Percentiles rank a stretch among this genome's conserved stretches.
Conservation (phyloP, 92 coral and sea anemone genomes). For the Palythoa grandiflora region DNA sequence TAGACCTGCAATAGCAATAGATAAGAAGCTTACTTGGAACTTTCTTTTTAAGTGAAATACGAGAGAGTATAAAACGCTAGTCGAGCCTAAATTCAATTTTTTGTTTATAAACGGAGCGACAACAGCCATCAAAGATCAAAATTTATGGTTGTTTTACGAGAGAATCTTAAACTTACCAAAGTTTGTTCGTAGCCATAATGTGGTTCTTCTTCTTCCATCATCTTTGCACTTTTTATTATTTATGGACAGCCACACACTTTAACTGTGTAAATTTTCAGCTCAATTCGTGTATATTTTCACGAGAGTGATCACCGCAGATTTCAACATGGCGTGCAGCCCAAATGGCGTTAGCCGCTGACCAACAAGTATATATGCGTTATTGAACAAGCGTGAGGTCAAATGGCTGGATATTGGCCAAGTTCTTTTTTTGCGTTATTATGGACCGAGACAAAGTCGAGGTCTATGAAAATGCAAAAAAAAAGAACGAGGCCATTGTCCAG, state of each 20-base stretch:
- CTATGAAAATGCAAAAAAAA: too few relatives aligned
- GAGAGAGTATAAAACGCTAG: neutral
- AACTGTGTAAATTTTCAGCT: neutral
- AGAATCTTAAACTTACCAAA: conserved; percentile 69
- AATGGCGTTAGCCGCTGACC: conserved; percentile 18
- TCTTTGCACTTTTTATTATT: conserved; percentile 20
- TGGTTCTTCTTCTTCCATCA: conserved; percentile 78
- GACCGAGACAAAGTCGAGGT: too few relatives aligned
- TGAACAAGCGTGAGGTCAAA: too few relatives aligned
- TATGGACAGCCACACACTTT: neutral
- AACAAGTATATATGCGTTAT: too few relatives aligned
- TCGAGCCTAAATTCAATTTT: neutral
- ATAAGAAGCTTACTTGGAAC: neutral
- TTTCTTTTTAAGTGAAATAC: neutral
- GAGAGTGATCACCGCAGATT: too few relatives aligned
- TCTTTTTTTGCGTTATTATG: too few relatives aligned
- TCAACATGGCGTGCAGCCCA: neutral
- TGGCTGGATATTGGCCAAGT: too few relatives aligned
- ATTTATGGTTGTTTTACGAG: neutral
- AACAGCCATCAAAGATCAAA: neutral
- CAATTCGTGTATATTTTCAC: neutral
- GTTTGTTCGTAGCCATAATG: conserved; percentile 95
- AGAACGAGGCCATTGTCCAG: too few relatives aligned
- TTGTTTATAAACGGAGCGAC: neutral
- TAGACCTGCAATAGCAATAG: neutral